A percentile compares a stretch with the other conserved stretches of the same genome.
Conservation (phyloP, 2,113 vertebrate genomes). For the Rhabdomys dilectus region DNA sequence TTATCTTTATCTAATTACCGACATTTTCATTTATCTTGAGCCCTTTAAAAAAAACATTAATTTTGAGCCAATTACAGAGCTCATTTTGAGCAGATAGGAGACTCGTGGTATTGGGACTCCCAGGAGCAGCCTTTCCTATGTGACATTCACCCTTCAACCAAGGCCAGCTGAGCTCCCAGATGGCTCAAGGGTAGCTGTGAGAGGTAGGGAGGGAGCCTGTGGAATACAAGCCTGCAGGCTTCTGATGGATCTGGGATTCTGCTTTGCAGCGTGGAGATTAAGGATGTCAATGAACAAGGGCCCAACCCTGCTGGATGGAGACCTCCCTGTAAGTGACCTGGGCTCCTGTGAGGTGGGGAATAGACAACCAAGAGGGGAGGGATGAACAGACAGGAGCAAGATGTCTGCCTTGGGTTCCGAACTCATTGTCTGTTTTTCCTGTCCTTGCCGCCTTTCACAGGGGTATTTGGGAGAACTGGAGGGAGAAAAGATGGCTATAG, state of each 20-base stretch:
- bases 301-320: conserved; percentile 81
- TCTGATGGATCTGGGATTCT: conserved; percentile 22
- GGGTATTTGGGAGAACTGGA: not conserved
- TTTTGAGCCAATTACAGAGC: not conserved
- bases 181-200: not conserved
- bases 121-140: not conserved
- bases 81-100: not conserved
- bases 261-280: conserved; percentile 73
- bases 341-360: too few relatives aligned
- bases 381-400: not conserved
- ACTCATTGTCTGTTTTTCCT: not conserved
- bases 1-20: not conserved
- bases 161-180: not conserved
- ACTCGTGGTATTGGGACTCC: not conserved
- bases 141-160: not conserved
- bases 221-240: not conserved
- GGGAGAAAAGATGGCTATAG: not conserved
- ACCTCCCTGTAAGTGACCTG: conserved; percentile 80
- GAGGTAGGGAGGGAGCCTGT: not conserved
- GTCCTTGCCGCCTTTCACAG: not conserved
- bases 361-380: not conserved
- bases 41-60: not conserved
- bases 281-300: conserved; percentile 80
- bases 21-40: not conserved
- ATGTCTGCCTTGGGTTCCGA: not conserved